phyloP scores from a whole-genome alignment of 1,140 invertebrate genomes.

The Penaeus chinensis region DNA sequence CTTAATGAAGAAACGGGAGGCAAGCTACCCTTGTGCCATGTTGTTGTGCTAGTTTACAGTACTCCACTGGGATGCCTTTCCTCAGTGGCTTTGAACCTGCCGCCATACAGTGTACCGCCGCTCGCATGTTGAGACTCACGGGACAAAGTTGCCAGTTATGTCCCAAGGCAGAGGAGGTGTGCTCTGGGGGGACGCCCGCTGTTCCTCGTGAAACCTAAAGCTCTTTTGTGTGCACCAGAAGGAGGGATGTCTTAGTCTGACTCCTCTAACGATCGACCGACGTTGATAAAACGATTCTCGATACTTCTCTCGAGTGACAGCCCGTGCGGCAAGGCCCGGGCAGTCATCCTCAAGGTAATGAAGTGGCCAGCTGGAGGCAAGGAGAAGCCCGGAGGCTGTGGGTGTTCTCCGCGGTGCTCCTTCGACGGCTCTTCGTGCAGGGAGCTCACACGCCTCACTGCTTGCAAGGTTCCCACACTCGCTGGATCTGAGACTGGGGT shows the following conservation, averaged over 20 bases:
- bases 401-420: no score
- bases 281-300: slow-evolving; percentile 47
- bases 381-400: background rate
- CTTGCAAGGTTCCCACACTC: no score
- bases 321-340: background rate
- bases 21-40: no score
- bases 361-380: slow-evolving; percentile 26
- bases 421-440: no score
- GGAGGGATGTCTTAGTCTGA: slow-evolving; percentile 43
- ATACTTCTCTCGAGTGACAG: slow-evolving; percentile 43
- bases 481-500: no score
- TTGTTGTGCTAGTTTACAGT: no score
- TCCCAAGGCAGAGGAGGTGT: slow-evolving; percentile 24
- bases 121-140: no score
- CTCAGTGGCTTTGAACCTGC: no score
- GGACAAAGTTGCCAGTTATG: slow-evolving; percentile 4
- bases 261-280: slow-evolving; percentile 50
- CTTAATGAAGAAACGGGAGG: no score
- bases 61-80: no score
- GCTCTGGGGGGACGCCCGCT: slow-evolving; percentile 29
- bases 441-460: no score
- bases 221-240: slow-evolving; percentile 20
- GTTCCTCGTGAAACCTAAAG: slow-evolving; percentile 9
- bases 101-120: no score
- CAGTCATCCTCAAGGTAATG: slow-evolving; percentile 33